Evolutionary conservation across 2,797 vertebrate species (phyloP), one percentile per base, ranked within the genome.

Genomic region (Malurus splendens): DNA sequence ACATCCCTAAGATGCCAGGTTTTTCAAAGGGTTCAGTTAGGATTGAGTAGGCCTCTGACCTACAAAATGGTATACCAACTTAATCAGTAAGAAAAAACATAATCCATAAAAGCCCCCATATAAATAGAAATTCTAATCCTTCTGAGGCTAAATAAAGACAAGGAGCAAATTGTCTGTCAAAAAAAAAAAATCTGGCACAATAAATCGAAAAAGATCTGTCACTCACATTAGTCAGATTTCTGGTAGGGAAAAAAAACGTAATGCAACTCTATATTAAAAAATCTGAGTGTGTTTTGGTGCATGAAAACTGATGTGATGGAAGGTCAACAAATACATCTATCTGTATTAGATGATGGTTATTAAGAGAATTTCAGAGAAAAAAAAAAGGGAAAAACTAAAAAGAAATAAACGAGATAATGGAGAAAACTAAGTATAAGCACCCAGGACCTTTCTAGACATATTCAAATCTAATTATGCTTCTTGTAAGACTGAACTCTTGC

Each of bases 111-210:
- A 79, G 4, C 8, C 16, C 11, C 15, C 64, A 8, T 70, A 56
- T 79, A 91, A 83, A 90, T 12, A 86, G n/a, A 77, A 86, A 42
- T 23, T 76, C 77, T 85, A 87, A 91, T 86, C 24, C 25, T 92
- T 90, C 44, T 76, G 50, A 70, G 28, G 23, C 76, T 76, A 83
- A 90, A 87, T 11, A 86, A 89, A 92, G 39, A 48, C 56, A 75
- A 14, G 24, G 25, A 93, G 36, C 4, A 90, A 94, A 91, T 68
- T 59, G 9, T 65, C 51, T 83, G 73, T 87, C 56, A 86, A 72
- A 36, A 70, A 82, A 90, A 42, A 36, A 8, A 3, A 24, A 64
- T 41, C 55, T 90, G 64, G 45, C 76, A 59, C 9, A 59, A 52
- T 87, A 86, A 71, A 79, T 83, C 45, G 52, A 19, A 67, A 81